A percentile compares a stretch with the other conserved stretches of the same genome.
Conservation (phyloP, 2,888 invertebrate species). For the Scrobipalpa costella region DNA sequence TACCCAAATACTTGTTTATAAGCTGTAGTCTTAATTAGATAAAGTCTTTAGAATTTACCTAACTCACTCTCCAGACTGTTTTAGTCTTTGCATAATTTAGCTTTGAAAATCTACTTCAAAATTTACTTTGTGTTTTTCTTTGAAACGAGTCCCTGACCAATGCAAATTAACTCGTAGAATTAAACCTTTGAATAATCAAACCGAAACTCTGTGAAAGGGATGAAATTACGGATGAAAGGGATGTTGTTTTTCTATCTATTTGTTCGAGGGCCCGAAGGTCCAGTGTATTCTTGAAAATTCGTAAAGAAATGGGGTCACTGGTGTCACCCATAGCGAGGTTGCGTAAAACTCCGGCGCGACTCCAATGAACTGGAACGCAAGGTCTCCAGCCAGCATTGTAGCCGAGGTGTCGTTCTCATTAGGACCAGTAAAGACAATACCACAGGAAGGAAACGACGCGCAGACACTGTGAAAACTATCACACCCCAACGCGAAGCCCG, state of each 20-base stretch:
- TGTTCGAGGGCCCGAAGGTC: slow-evolving; percentile 8
- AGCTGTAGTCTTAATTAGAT: slow-evolving; percentile 38
- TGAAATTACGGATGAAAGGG: slow-evolving; percentile 15
- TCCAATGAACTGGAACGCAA: slow-evolving; percentile 79
- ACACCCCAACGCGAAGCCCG: slow-evolving; percentile 62
- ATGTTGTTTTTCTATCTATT: slow-evolving; percentile 9
- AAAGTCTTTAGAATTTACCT: slow-evolving; percentile 31
- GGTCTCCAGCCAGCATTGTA: slow-evolving; percentile 76
- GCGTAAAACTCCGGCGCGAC: slow-evolving; percentile 61
- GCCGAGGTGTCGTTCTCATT: slow-evolving; percentile 73
- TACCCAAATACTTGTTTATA: slow-evolving; percentile 39
- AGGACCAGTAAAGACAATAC: slow-evolving; percentile 76
- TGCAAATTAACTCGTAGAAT: slow-evolving; percentile 20
- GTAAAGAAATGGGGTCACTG: slow-evolving; percentile 52
- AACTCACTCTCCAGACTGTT: slow-evolving; percentile 23
- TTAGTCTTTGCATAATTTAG: slow-evolving; percentile 15
- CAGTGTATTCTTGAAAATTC: slow-evolving; percentile 43
- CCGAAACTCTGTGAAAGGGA: slow-evolving; percentile 2
- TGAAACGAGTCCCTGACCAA: slow-evolving; percentile 20
- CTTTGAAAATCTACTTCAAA: slow-evolving; percentile 18
- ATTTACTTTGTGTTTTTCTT: slow-evolving; percentile 19
- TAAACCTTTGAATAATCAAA: slow-evolving; percentile 22
- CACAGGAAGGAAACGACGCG: slow-evolving; percentile 77
- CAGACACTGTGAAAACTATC: slow-evolving; percentile 70
- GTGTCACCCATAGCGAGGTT: slow-evolving; percentile 66